Conservation (phyloP, 2,888 invertebrate genomes). For the Phalera bucephala region DNA sequence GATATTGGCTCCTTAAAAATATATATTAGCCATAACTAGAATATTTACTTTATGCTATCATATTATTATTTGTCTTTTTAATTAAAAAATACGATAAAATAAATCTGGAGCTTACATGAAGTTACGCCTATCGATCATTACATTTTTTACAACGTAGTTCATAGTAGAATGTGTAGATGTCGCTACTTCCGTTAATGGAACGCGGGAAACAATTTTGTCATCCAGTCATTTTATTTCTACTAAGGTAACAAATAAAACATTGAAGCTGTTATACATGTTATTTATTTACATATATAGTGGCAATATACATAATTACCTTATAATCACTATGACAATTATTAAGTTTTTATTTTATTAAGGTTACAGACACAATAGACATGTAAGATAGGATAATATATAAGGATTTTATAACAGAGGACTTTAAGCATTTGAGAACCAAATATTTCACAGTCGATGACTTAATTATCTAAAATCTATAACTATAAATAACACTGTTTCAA, state of each 20-base stretch:
- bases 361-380: conserved; percentile 42
- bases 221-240: no score
- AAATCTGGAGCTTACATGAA: no score
- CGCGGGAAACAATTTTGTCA: no score
- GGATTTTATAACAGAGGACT: no score
- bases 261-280: conserved; percentile 42
- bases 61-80: no score
- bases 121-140: no score
- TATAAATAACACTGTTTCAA: conserved; percentile 25
- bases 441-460: conserved; percentile 17
- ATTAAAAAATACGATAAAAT: no score
- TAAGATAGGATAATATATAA: conserved; percentile 39
- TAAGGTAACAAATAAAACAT: conserved; percentile 42
- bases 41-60: no score
- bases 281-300: conserved; percentile 45
- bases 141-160: conserved; percentile 7
- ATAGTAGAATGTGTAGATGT: conserved; percentile 13
- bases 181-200: conserved; percentile 10
- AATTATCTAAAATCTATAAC: conserved; percentile 12
- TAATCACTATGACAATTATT: conserved; percentile 49
- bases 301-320: conserved; percentile 44
- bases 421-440: conserved; percentile 15
- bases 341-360: conserved; percentile 42
- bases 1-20: no score
- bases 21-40: no score